Evolutionary conservation across 2,113 vertebrate species (phyloP), one percentile per base, ranked within the genome.

Genomic region (Benitochromis conjunctus): DNA sequence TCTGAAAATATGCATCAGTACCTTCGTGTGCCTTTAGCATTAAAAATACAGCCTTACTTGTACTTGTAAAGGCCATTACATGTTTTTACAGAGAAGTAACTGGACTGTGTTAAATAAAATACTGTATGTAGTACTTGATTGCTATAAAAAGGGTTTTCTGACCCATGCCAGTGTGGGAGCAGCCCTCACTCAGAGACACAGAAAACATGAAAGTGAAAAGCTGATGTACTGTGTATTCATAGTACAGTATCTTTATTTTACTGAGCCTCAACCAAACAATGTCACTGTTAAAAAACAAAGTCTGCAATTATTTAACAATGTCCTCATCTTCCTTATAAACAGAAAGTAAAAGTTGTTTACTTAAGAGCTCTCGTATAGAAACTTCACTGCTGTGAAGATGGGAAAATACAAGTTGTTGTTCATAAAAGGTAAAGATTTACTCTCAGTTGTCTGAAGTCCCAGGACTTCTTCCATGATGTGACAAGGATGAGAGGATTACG

Each of bases 261-360:
- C 12, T 79, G 26, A 29, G 71, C 16, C 29, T 58, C 57, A 56
- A 10, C 55, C 41, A 60, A 69, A 76, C 57, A 79, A 16, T 9
- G 58, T 76, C 21, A 34, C 56, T 81, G 82, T 85, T 86, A 74
- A 85, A 89, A 62, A 85, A n/a, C n/a, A 64, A 87, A 79, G 56
- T 79, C 34, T 79, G 55, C 58, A 85, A 79, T 80, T 62, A 82
- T 84, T 90, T 82, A 85, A 60, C 77, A 79, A 34, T 51, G 56
- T 81, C 29, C 31, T 54, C 14, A 26, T 41, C 60, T 53, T 79
- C 24, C 48, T 54, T 79, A 16, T 58, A 19, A 60, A 83, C 34
- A 43, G 48, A 60, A 14, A 24, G 7, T n/a, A 19, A 57, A 64
- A 11, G 2, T 18, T 48, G 9, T 81, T 38, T 38, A 38, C 38